These are phyloP conservation scores for Lates japonicus DNA, from an alignment of 2,797 vertebrate species.

Conservation along the genomic window DNA sequence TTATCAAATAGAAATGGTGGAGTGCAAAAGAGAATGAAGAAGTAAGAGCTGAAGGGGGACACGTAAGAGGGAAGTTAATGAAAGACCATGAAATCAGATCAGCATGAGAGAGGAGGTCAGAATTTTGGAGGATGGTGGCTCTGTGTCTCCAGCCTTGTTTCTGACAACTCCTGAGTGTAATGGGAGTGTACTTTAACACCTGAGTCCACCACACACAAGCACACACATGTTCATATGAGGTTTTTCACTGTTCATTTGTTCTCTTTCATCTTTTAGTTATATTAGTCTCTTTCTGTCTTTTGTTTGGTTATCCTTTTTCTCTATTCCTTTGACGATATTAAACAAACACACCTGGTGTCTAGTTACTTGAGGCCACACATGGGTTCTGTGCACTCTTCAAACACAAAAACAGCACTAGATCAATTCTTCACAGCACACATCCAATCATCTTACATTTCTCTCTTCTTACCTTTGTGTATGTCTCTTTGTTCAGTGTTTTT, in stretches of 20 bases:
- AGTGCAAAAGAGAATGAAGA: slow-evolving; percentile 46
- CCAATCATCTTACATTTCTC: slow-evolving; percentile 40
- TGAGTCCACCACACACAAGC: slow-evolving; percentile 84
- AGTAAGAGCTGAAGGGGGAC: slow-evolving; percentile 22
- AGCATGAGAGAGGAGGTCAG: slow-evolving; percentile 53
- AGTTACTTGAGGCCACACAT: slow-evolving; percentile 43
- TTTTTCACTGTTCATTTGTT: slow-evolving; percentile 60
- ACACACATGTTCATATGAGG: slow-evolving; percentile 22
- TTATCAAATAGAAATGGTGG: background rate
- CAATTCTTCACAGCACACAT: slow-evolving; percentile 32
- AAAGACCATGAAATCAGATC: slow-evolving; percentile 50
- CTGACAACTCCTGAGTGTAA: slow-evolving; percentile 85
- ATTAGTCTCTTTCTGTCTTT: slow-evolving; percentile 51
- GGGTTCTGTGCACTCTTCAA: slow-evolving; percentile 38
- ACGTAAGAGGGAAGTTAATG: slow-evolving; percentile 37
- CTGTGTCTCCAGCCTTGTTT: slow-evolving; percentile 80
- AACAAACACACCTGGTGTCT: slow-evolving; percentile 76
- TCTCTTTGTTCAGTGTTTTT: slow-evolving; percentile 38
- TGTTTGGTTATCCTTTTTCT: slow-evolving; percentile 42
- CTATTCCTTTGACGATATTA: slow-evolving; percentile 63
- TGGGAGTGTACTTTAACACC: slow-evolving; percentile 89
- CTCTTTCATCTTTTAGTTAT: slow-evolving; percentile 73
- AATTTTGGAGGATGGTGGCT: slow-evolving; percentile 50
- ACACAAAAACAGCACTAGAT: slow-evolving; percentile 38
- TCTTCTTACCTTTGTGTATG: slow-evolving; percentile 13